Evolutionary conservation across 2,888 invertebrate species (phyloP).

Genomic region (Theretra japonica): DNA sequence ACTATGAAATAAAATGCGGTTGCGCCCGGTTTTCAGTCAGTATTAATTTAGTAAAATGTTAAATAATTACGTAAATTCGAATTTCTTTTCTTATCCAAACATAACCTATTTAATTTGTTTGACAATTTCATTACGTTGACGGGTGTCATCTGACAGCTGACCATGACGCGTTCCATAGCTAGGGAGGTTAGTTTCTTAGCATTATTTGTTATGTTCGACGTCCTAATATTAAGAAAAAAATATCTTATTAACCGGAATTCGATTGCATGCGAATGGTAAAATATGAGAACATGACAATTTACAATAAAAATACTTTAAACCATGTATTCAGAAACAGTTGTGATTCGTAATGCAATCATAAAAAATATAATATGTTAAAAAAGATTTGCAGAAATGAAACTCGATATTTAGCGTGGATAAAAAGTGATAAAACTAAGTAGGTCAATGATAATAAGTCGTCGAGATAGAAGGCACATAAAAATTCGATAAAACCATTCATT

Average conservation of each 20-base stretch:
- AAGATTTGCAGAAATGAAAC: no score
- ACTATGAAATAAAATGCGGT: constrained; percentile 38
- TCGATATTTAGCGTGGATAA: no score
- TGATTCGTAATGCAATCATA: no score
- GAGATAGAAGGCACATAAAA: no score
- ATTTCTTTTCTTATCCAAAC: constrained; percentile 61
- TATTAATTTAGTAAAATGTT: constrained; percentile 42
- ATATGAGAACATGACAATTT: background rate
- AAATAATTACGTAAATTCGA: constrained; percentile 47
- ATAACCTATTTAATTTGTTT: constrained; percentile 62
- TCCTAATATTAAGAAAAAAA: no score
- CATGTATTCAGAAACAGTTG: no score
- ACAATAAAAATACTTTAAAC: background rate
- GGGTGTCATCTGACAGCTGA: constrained; percentile 45
- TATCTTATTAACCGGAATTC: no score
- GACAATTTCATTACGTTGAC: constrained; percentile 44
- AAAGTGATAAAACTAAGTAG: no score
- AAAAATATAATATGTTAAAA: no score
- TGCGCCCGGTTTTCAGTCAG: constrained; percentile 36
- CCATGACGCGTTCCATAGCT: constrained; percentile 34
- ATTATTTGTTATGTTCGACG: background rate
- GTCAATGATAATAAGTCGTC: no score
- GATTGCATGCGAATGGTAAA: background rate
- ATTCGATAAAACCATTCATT: no score
- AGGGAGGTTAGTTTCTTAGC: background rate